A percentile compares a stretch with the other conserved stretches of the same genome.
Evolutionary conservation across 1,140 invertebrate genomes (phyloP).

Genomic region (Oncopodura yosiiana): DNA sequence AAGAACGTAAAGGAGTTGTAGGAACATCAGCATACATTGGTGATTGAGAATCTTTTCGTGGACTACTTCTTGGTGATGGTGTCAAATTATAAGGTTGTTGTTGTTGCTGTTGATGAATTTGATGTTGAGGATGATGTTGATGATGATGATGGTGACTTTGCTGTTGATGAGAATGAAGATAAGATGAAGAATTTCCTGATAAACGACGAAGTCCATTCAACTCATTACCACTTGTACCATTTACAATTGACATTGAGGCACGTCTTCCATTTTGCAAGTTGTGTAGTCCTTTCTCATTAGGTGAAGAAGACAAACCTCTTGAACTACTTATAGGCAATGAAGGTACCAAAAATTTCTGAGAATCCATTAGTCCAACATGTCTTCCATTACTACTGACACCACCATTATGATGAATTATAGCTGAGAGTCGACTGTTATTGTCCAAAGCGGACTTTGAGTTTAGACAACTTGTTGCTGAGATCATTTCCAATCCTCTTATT

Average conservation of each 20-base stretch:
- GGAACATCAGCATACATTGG: conserved; percentile 27
- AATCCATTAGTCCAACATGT: conserved; percentile 17
- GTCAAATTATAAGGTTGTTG: background rate
- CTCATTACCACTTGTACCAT: conserved; percentile 13
- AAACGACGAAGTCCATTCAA: conserved; percentile 14
- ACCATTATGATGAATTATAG: background rate
- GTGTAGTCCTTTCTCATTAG: background rate
- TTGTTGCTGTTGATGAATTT: background rate
- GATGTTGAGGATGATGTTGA: background rate
- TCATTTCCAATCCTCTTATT: no score
- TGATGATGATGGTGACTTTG: background rate
- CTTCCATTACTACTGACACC: no score
- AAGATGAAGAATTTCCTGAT: background rate
- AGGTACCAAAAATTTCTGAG: conserved; percentile 34
- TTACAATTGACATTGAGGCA: conserved; percentile 27
- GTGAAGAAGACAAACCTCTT: background rate
- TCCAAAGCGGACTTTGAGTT: background rate
- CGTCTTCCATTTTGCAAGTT: conserved; percentile 12
- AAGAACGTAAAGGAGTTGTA: conserved; percentile 33
- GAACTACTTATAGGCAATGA: conserved; percentile 29
- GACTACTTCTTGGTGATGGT: conserved; percentile 15
- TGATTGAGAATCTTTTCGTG: conserved; percentile 27
- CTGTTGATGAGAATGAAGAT: background rate
- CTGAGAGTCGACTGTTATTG: background rate
- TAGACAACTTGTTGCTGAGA: background rate